phyloP scores from a whole-genome alignment of 2,797 vertebrate species.

The Myripristis jacobus region DNA sequence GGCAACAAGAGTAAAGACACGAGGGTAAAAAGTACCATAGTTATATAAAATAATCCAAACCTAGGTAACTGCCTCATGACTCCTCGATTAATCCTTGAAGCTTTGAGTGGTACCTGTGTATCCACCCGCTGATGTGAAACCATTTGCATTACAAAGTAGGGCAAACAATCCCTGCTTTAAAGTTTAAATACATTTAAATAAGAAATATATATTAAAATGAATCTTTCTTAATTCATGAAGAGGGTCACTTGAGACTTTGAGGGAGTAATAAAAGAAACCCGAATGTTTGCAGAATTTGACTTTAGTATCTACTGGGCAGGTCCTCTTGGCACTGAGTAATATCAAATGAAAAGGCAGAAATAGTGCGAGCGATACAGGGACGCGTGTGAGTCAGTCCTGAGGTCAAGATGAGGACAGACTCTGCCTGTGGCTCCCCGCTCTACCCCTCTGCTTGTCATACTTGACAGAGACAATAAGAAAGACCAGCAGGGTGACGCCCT shows the following conservation, averaged over 20 bases:
- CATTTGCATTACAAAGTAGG: background rate
- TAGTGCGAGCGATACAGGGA: conserved; percentile 9
- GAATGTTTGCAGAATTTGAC: conserved; percentile 14
- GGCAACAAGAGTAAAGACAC: conserved; percentile 42
- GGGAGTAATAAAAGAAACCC: background rate
- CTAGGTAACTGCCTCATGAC: background rate
- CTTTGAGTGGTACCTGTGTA: conserved; percentile 19
- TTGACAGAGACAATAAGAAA: conserved; percentile 95
- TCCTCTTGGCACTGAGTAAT: conserved; percentile 39
- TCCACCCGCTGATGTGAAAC: conserved; percentile 34
- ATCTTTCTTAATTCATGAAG: background rate
- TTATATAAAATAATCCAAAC: conserved; percentile 8
- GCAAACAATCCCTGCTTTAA: conserved; percentile 10
- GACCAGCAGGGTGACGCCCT: conserved; percentile 92
- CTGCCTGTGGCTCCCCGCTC: conserved; percentile 68
- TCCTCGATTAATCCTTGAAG: conserved; percentile 19
- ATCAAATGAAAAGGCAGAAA: conserved; percentile 39
- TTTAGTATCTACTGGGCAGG: conserved; percentile 16
- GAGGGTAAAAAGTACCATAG: conserved; percentile 1
- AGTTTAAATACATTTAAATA: conserved; percentile 32
- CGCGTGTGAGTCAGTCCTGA: background rate
- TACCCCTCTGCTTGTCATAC: conserved; percentile 88
- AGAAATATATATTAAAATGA: conserved; percentile 4
- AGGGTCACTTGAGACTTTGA: conserved; percentile 1
- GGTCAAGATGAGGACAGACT: conserved; percentile 76